These are phyloP conservation scores for Ceratosolen solmsi DNA, from an alignment of 1,140 invertebrate genomes.

Conservation along the genomic window DNA sequence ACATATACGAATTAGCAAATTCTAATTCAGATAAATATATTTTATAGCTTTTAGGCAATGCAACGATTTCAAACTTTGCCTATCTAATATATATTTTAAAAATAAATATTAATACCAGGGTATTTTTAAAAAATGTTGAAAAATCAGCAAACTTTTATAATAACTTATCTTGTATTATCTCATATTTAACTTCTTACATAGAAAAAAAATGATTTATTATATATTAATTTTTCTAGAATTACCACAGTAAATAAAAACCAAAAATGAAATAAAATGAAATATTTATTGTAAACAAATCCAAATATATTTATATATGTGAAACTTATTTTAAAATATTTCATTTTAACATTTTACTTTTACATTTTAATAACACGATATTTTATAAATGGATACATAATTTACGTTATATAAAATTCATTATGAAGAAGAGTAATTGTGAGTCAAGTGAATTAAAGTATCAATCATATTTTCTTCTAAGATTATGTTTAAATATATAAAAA, in stretches of 20 bases:
- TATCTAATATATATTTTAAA: conserved; percentile 18
- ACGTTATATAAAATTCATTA: too few relatives aligned
- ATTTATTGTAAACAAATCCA: not conserved
- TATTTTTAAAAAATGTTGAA: not conserved
- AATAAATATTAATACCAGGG: not conserved
- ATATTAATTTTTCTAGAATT: not conserved
- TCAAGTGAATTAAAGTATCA: too few relatives aligned
- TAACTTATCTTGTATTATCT: not conserved
- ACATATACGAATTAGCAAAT: not conserved
- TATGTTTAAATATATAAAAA: too few relatives aligned
- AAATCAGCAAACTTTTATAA: not conserved
- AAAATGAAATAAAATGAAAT: not conserved
- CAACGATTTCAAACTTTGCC: not conserved
- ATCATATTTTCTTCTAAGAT: too few relatives aligned
- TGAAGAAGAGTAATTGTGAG: too few relatives aligned
- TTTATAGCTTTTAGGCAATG: not conserved
- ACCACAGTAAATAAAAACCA: not conserved
- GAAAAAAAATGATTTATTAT: not conserved
- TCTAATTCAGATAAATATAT: not conserved
- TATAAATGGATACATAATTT: not conserved
- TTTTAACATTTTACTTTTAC: not conserved
- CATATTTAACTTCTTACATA: not conserved
- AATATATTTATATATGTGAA: not conserved
- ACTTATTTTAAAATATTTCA: not conserved
- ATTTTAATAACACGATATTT: not conserved